These are phyloP conservation scores for Scytalopus superciliaris DNA, from an alignment of 2,113 vertebrate genomes.

Conservation along the genomic window DNA sequence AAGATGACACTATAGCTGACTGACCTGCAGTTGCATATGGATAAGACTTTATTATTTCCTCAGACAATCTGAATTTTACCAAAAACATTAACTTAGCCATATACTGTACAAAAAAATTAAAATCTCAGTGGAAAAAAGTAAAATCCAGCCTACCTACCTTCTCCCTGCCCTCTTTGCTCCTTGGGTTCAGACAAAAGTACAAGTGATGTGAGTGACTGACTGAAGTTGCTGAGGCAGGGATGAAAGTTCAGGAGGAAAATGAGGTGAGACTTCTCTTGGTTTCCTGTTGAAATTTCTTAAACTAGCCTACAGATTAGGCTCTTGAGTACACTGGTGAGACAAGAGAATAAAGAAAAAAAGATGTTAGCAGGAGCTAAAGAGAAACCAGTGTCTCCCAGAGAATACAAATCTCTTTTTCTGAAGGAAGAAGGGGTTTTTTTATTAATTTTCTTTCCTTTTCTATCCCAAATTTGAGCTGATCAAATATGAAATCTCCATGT, in stretches of 20 bases:
- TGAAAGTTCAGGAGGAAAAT: neutral
- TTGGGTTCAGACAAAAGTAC: neutral
- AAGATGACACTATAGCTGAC: neutral
- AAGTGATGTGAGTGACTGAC: rapidly evolving
- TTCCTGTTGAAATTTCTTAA: constrained; percentile 5
- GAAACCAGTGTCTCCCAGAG: neutral
- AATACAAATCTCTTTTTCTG: neutral
- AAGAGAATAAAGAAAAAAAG: neutral
- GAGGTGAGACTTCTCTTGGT: neutral
- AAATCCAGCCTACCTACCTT: neutral
- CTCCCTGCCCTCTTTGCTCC: neutral
- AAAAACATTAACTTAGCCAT: neutral
- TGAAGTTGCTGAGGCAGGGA: neutral
- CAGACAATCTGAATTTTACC: neutral
- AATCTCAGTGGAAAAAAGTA: neutral
- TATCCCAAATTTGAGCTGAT: neutral
- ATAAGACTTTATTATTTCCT: neutral
- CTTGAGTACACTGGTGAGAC: neutral
- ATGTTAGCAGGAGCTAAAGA: neutral
- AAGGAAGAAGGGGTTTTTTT: neutral
- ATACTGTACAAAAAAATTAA: neutral
- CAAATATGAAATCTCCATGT: neutral
- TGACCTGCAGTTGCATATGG: neutral
- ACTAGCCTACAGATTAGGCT: neutral
- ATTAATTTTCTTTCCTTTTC: neutral